Evolutionary conservation across 1,140 invertebrate species (phyloP).

Genomic region (Myzus persicae): DNA sequence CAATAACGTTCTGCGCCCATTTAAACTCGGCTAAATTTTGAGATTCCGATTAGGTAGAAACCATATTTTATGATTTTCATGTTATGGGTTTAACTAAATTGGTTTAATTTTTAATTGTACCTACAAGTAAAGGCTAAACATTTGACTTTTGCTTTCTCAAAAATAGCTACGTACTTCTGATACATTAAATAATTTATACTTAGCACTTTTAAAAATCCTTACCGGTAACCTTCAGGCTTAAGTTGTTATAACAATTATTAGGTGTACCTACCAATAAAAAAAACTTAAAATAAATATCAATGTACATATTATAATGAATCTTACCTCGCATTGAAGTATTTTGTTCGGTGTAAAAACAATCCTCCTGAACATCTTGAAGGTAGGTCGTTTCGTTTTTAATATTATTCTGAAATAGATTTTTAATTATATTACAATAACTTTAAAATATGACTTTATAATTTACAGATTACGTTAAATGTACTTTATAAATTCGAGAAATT

Average conservation of each 20-base stretch:
- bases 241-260: neutral
- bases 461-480: neutral
- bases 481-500: neutral
- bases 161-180: neutral
- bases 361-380: conserved; percentile 51
- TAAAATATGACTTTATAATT: neutral
- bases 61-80: neutral
- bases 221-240: neutral
- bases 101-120: no score
- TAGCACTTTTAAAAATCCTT: no score
- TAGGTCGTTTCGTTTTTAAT: conserved; percentile 44
- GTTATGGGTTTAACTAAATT: no score
- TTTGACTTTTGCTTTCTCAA: neutral
- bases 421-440: neutral
- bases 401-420: conserved; percentile 37
- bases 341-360: conserved; percentile 55
- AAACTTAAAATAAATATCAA: neutral
- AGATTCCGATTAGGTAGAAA: neutral
- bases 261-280: no score
- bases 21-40: neutral
- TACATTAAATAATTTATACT: neutral
- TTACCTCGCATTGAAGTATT: conserved; percentile 48
- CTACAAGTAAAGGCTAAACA: neutral
- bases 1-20: no score
- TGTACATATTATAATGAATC: neutral